phyloP scores from a whole-genome alignment of 2,113 vertebrate species.

The Nematolebias whitei region DNA sequence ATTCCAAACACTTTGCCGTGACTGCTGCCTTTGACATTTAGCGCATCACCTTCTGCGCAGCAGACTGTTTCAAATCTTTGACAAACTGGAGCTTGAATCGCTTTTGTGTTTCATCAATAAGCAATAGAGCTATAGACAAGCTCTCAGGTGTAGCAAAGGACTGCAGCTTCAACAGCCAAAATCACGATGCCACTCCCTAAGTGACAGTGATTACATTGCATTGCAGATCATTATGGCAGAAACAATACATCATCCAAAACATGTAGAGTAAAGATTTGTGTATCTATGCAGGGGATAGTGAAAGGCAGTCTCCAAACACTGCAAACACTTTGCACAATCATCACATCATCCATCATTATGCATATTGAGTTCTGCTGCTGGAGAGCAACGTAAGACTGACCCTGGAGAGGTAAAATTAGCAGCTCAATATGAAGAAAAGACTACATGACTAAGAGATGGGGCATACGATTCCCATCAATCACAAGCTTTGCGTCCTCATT shows the following conservation, averaged over 20 bases:
- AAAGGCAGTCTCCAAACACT: not conserved
- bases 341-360: slow-evolving; percentile 40
- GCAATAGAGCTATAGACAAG: slow-evolving; percentile 20
- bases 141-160: not conserved
- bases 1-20: not conserved
- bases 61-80: slow-evolving; percentile 17
- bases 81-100: slow-evolving; percentile 16
- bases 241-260: slow-evolving; percentile 27
- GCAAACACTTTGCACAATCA: not conserved
- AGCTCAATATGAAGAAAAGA: slow-evolving; percentile 43
- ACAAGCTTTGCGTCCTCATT: slow-evolving; percentile 47
- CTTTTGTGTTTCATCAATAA: slow-evolving; percentile 34
- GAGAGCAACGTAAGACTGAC: slow-evolving; percentile 47
- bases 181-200: not conserved
- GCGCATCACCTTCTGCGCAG: slow-evolving; percentile 15
- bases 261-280: slow-evolving; percentile 13
- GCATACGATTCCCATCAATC: slow-evolving; percentile 48
- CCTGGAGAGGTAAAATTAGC: slow-evolving; percentile 43
- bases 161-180: slow-evolving; percentile 11
- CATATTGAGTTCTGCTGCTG: slow-evolving; percentile 33
- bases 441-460: slow-evolving; percentile 31
- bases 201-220: slow-evolving; percentile 22
- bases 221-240: slow-evolving; percentile 14
- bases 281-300: not conserved
- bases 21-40: slow-evolving; percentile 16